phyloP scores from a whole-genome alignment of 2,797 vertebrate genomes.

The Notoglanidium macrostoma region DNA sequence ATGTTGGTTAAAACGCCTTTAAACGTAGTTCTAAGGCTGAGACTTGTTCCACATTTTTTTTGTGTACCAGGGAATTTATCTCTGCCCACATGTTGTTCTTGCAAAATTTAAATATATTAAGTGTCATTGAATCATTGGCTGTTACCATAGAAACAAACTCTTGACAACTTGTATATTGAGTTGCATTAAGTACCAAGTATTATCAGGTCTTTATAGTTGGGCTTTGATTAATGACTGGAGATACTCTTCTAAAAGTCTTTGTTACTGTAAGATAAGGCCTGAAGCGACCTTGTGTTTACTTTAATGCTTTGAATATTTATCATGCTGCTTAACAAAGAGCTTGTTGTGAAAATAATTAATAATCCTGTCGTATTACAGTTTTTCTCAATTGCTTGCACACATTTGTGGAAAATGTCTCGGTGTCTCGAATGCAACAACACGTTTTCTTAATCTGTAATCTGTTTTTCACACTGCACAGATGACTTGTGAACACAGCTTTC shows the following conservation, averaged over 20 bases:
- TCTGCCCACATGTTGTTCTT: neutral
- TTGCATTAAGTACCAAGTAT: neutral
- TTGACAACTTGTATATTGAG: neutral
- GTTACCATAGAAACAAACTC: neutral
- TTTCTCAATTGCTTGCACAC: constrained; percentile 10
- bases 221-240: neutral
- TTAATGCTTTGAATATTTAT: neutral
- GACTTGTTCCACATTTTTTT: neutral
- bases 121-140: neutral
- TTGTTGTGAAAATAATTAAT: constrained; percentile 6
- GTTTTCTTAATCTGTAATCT: neutral
- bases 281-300: neutral
- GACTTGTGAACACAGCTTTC: neutral
- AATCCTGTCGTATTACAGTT: neutral
- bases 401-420: neutral
- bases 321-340: neutral
- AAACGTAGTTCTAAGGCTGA: neutral
- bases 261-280: neutral
- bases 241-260: neutral
- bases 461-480: constrained; percentile 12
- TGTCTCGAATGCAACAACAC: neutral
- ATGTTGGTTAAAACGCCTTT: neutral
- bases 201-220: neutral
- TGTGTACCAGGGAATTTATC: neutral
- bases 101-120: neutral